Evolutionary conservation across 2,113 vertebrate species (phyloP).

Genomic region (Lophius piscatorius): DNA sequence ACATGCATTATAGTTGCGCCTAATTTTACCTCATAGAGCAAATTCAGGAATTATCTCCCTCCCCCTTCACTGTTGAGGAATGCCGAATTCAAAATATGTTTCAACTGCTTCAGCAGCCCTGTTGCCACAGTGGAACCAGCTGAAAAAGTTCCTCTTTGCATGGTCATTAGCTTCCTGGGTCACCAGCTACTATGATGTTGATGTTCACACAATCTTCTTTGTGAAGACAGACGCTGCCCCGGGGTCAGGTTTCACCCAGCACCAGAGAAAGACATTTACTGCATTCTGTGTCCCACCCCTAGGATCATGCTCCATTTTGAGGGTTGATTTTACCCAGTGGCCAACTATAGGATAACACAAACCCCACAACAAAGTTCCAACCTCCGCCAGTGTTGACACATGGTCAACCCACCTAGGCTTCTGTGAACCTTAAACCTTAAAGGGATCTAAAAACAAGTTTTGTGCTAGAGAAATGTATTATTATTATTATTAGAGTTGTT

Average conservation of each 20-base stretch:
- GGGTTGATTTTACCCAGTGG: slow-evolving; percentile 60
- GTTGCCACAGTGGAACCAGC: slow-evolving; percentile 38
- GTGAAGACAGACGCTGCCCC: slow-evolving; percentile 80
- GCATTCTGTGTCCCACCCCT: slow-evolving; percentile 73
- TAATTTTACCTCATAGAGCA: no score
- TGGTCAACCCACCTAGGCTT: neutral
- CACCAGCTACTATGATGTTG: slow-evolving; percentile 77
- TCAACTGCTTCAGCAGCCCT: slow-evolving; percentile 33
- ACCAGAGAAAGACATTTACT: slow-evolving; percentile 75
- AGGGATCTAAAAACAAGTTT: no score
- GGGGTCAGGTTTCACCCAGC: slow-evolving; percentile 81
- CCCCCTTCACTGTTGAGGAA: slow-evolving; percentile 38
- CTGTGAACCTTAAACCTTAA: no score
- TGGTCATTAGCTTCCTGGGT: slow-evolving; percentile 71
- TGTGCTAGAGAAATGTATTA: no score
- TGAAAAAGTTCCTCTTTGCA: slow-evolving; percentile 60
- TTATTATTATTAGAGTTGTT: no score
- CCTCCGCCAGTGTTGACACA: slow-evolving; percentile 16
- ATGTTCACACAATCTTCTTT: slow-evolving; percentile 82
- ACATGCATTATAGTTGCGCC: no score
- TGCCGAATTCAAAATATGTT: slow-evolving; percentile 49
- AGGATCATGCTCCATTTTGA: slow-evolving; percentile 77
- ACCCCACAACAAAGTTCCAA: slow-evolving; percentile 8
- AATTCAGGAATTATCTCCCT: slow-evolving; percentile 13
- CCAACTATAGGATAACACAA: slow-evolving; percentile 11